These are phyloP conservation scores for Rhynchonycteris naso DNA, from an alignment of 2,797 vertebrate species.

Conservation along the genomic window DNA sequence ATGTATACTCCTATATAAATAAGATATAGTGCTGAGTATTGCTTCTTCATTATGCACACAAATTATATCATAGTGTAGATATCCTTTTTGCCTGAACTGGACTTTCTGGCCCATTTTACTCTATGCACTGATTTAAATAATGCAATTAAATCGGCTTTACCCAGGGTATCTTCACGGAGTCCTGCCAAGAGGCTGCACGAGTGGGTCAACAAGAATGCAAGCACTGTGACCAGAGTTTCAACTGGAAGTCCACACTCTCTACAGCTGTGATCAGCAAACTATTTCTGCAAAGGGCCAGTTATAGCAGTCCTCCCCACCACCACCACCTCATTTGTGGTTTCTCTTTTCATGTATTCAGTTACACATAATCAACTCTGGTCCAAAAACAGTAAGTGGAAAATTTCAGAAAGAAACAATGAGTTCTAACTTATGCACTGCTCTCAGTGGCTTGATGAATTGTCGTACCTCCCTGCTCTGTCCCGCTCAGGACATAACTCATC, in stretches of 20 bases:
- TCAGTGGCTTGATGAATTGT: background rate
- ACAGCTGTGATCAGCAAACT: background rate
- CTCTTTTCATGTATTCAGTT: background rate
- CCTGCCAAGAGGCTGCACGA: background rate
- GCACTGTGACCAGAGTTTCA: background rate
- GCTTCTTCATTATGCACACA: background rate
- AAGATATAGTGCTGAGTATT: background rate
- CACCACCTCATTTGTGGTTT: background rate
- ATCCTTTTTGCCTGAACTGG: background rate
- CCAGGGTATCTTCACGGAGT: background rate
- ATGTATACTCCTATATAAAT: background rate
- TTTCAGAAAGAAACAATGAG: background rate
- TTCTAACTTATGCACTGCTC: background rate
- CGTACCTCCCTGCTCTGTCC: background rate
- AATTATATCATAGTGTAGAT: background rate
- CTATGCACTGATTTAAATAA: background rate
- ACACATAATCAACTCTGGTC: background rate
- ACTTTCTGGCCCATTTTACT: background rate
- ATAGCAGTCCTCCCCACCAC: background rate
- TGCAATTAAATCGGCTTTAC: slow-evolving; percentile 26
- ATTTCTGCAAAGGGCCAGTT: background rate
- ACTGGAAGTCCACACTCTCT: background rate
- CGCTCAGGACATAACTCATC: background rate
- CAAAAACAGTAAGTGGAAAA: background rate
- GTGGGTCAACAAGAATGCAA: background rate